A percentile compares a stretch with the other conserved stretches of the same genome.
Conservation (phyloP, 2,113 vertebrate species). For the Nothoprocta pentlandii region DNA sequence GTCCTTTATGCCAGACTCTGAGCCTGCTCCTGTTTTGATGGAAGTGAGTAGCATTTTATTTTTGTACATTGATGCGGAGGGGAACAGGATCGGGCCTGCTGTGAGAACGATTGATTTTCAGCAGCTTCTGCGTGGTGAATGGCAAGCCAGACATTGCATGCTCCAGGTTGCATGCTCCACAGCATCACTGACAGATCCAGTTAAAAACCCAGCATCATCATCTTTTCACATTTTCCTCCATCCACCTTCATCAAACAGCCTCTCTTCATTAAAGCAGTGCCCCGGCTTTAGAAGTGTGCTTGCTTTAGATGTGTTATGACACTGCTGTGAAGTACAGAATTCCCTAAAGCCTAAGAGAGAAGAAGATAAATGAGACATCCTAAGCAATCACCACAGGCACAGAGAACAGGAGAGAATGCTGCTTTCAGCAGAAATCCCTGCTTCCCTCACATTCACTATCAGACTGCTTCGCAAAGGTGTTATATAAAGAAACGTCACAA, state of each 20-base stretch:
- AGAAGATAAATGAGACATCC: slow-evolving; percentile 49
- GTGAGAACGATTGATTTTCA: slow-evolving; percentile 58
- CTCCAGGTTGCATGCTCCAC: neutral
- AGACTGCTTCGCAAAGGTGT: neutral
- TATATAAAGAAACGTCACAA: neutral
- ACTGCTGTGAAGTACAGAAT: slow-evolving; percentile 54
- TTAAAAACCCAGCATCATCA: slow-evolving; percentile 23
- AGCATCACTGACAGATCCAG: slow-evolving; percentile 23
- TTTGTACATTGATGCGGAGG: slow-evolving; percentile 47
- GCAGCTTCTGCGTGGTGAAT: slow-evolving; percentile 4
- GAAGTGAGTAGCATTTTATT: slow-evolving; percentile 33
- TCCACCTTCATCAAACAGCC: slow-evolving; percentile 46
- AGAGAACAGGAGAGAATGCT: slow-evolving; percentile 49
- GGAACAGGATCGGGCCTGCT: slow-evolving; percentile 49
- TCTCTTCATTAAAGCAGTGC: slow-evolving; percentile 53
- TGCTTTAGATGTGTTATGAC: slow-evolving; percentile 62
- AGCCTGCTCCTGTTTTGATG: slow-evolving; percentile 19
- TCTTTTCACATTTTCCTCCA: slow-evolving; percentile 33
- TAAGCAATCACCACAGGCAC: slow-evolving; percentile 32
- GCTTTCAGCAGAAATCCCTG: slow-evolving; percentile 41
- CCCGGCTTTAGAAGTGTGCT: slow-evolving; percentile 12
- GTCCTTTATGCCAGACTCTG: neutral
- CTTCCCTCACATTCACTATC: slow-evolving; percentile 38
- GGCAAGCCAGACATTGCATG: slow-evolving; percentile 5
- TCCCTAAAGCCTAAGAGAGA: slow-evolving; percentile 35